Conservation (phyloP, 1,140 invertebrate species). For the Calliopsis andreniformis region DNA sequence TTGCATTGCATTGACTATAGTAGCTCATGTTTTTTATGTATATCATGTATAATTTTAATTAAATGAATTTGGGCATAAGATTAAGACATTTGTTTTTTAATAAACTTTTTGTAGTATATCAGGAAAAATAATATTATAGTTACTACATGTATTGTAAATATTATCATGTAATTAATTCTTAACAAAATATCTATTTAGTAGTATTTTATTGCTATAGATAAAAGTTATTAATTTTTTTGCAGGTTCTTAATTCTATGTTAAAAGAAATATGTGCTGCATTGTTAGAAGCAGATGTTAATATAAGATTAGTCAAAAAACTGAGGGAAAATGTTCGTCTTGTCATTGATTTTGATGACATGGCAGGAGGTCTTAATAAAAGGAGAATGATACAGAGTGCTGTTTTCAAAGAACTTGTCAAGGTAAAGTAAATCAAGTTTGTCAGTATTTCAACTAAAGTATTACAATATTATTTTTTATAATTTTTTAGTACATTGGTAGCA, state of each 20-base stretch:
- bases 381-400: conserved; percentile 99
- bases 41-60: too few relatives aligned
- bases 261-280: conserved; percentile 99
- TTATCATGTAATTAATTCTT: too few relatives aligned
- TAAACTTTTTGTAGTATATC: too few relatives aligned
- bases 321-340: conserved; percentile 98
- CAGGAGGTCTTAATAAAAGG: conserved; percentile 98
- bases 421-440: conserved; percentile 75
- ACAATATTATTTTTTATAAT: too few relatives aligned
- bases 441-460: not conserved
- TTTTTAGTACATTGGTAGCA: too few relatives aligned
- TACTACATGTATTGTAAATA: too few relatives aligned
- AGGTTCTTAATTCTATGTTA: conserved; percentile 99
- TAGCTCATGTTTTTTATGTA: too few relatives aligned
- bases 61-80: too few relatives aligned
- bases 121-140: too few relatives aligned
- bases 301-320: conserved; percentile 96
- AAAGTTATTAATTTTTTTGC: conserved; percentile 59
- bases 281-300: conserved; percentile 99
- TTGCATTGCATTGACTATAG: too few relatives aligned
- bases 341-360: conserved; percentile 99
- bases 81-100: too few relatives aligned
- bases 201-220: not conserved
- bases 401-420: conserved; percentile 99
- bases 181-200: too few relatives aligned